These are phyloP conservation scores for Eupithecia tripunctaria DNA, from an alignment of 2,888 invertebrate species.

Conservation along the genomic window DNA sequence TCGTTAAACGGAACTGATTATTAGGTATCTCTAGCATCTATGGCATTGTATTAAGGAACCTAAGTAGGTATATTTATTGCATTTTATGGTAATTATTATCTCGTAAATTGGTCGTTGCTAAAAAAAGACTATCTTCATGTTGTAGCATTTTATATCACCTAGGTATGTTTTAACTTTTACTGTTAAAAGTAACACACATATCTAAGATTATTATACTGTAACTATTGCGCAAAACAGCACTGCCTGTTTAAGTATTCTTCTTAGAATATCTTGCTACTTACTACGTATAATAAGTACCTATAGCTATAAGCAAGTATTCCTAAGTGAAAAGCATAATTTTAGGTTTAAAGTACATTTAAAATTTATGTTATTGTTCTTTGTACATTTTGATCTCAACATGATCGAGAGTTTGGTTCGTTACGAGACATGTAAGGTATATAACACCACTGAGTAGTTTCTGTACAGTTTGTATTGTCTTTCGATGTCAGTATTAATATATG, in stretches of 20 bases:
- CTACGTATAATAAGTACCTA: constrained; percentile 38
- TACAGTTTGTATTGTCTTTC: constrained; percentile 77
- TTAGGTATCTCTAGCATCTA: constrained; percentile 28
- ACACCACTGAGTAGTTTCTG: constrained; percentile 83
- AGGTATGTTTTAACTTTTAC: constrained; percentile 19
- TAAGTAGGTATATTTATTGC: constrained; percentile 27
- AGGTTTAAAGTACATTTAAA: constrained; percentile 43
- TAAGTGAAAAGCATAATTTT: constrained; percentile 21
- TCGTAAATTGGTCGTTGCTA: constrained; percentile 13
- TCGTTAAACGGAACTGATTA: constrained; percentile 38
- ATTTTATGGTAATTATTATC: constrained; percentile 24
- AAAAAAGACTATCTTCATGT: neutral
- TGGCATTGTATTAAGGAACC: constrained; percentile 21
- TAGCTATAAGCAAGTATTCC: constrained; percentile 28
- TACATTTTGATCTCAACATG: constrained; percentile 84
- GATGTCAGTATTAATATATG: constrained; percentile 63
- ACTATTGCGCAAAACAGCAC: constrained; percentile 77
- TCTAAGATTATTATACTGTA: constrained; percentile 53
- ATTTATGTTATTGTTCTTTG: constrained; percentile 67
- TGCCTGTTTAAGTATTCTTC: constrained; percentile 74
- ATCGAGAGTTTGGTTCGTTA: constrained; percentile 78
- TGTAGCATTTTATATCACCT: constrained; percentile 9
- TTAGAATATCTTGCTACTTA: constrained; percentile 21
- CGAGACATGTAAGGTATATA: constrained; percentile 81
- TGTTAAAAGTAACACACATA: constrained; percentile 32